A percentile compares a stretch with the other conserved stretches of the same genome.
phyloP scores from a whole-genome alignment of 1,140 invertebrate genomes.

The Euura lappo region DNA sequence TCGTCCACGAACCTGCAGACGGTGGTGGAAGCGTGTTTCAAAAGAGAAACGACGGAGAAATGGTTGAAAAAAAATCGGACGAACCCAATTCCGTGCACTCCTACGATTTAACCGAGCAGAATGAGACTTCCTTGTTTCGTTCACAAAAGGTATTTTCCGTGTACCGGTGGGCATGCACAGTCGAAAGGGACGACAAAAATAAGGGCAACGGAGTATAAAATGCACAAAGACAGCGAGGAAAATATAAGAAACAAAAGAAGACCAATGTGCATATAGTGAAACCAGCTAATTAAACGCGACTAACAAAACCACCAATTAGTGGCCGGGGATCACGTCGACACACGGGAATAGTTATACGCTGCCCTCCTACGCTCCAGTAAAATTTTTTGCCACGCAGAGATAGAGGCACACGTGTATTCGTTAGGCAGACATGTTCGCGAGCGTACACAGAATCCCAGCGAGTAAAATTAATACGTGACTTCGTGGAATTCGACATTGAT shows the following conservation, averaged over 20 bases:
- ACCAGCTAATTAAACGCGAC: background rate
- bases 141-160: background rate
- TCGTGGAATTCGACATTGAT: no score
- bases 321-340: background rate
- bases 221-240: background rate
- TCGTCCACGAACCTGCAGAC: background rate
- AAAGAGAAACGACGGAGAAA: no score
- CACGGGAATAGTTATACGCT: background rate
- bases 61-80: background rate
- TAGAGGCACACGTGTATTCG: background rate
- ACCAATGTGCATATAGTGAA: background rate
- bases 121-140: background rate
- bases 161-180: background rate
- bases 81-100: conserved; percentile 1
- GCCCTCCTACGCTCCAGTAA: background rate
- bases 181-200: background rate
- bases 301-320: background rate
- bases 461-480: no score
- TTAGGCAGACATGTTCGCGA: background rate
- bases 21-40: no score
- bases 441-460: no score
- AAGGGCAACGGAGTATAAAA: background rate
- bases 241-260: background rate
- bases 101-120: conserved; percentile 4
- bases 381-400: background rate